Conservation (phyloP, 1,140 invertebrate species). For the Dendrolimus kikuchii region DNA sequence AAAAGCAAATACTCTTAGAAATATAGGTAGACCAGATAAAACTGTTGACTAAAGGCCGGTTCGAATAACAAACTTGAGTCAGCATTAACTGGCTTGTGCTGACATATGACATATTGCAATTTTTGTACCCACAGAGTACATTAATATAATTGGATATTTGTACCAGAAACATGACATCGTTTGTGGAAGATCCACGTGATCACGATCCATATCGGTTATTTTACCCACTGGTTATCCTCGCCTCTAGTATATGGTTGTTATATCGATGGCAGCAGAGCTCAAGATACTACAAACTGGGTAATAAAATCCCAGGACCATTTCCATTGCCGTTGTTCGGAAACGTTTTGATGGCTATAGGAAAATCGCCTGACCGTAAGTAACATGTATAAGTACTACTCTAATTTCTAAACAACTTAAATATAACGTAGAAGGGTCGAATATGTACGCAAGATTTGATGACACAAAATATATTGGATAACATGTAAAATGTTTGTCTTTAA, state of each 20-base stretch:
- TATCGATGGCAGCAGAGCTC: conserved; percentile 55
- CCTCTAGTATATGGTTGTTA: conserved; percentile 37
- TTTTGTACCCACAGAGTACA: too few species aligned
- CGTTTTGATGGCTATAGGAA: conserved; percentile 65
- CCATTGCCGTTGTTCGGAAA: conserved; percentile 75
- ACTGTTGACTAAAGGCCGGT: too few species aligned
- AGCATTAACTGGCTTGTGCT: not conserved
- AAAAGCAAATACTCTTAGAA: too few species aligned
- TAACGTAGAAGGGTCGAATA: too few species aligned
- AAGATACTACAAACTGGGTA: conserved; percentile 54
- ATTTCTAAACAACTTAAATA: too few species aligned
- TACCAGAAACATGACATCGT: conserved; percentile 34
- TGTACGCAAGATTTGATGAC: too few species aligned
- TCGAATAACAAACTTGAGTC: not conserved
- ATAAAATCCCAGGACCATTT: conserved; percentile 67
- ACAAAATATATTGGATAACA: too few species aligned
- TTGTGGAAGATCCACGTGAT: conserved; percentile 26
- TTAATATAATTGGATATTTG: not conserved
- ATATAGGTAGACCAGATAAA: too few species aligned
- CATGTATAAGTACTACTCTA: too few species aligned
- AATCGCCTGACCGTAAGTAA: conserved; percentile 67
- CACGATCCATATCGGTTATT: conserved; percentile 29
- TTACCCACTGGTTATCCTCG: conserved; percentile 37
- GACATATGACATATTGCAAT: not conserved
- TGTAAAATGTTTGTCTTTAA: too few species aligned